phyloP scores from a whole-genome alignment of 2,888 invertebrate species.

The Taphrorychus bicolor region DNA sequence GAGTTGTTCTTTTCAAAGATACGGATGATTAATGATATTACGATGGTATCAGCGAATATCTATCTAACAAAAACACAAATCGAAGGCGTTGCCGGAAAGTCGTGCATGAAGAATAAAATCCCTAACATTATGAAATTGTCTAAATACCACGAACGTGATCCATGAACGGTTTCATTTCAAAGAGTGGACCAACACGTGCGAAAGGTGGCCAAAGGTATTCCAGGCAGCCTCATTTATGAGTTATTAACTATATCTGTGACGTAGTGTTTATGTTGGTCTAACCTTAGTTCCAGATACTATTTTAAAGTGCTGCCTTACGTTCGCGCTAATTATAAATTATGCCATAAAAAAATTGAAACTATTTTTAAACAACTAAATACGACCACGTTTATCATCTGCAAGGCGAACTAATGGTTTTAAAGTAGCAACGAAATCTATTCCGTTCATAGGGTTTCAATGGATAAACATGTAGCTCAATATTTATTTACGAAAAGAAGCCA shows the following conservation, averaged over 20 bases:
- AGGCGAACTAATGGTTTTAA: too few relatives aligned
- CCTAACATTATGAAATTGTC: background rate
- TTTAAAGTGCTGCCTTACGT: slow-evolving; percentile 9
- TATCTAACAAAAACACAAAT: too few relatives aligned
- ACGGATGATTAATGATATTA: too few relatives aligned
- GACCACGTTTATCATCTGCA: background rate
- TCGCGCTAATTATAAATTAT: slow-evolving; percentile 31
- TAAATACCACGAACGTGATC: background rate
- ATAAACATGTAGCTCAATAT: too few relatives aligned
- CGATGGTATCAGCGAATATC: too few relatives aligned
- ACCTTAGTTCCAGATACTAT: slow-evolving; percentile 4
- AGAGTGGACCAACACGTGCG: background rate
- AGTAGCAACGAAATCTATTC: too few relatives aligned
- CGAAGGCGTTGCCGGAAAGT: slow-evolving; percentile 23
- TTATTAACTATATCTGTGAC: background rate
- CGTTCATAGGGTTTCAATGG: too few relatives aligned
- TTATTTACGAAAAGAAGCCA: too few relatives aligned
- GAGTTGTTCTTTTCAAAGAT: too few relatives aligned
- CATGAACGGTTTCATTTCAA: background rate
- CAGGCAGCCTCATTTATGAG: background rate
- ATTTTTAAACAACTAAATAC: slow-evolving; percentile 9
- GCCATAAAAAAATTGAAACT: slow-evolving; percentile 15
- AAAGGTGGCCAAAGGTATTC: too few relatives aligned
- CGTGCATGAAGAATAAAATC: slow-evolving; percentile 10
- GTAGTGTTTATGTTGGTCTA: background rate